These are phyloP conservation scores for Brachycybe producta DNA, from an alignment of 2,888 invertebrate species.

Conservation along the genomic window DNA sequence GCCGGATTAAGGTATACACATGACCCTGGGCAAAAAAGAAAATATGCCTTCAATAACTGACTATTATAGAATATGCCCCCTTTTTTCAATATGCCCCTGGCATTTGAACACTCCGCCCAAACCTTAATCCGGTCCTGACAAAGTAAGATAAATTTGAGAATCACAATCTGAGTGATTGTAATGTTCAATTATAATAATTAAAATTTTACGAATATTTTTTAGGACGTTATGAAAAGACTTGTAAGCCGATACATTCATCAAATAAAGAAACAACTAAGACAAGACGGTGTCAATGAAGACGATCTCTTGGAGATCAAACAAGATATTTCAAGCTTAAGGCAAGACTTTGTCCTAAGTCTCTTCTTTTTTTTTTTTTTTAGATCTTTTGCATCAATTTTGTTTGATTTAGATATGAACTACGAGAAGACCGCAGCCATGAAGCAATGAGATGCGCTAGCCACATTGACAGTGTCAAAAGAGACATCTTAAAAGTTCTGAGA, in stretches of 20 bases:
- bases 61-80: no score
- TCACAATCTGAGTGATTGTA: not conserved
- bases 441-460: conserved; percentile 36
- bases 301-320: conserved; percentile 44
- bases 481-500: conserved; percentile 35
- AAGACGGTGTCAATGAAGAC: conserved; percentile 44
- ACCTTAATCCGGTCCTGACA: no score
- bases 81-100: no score
- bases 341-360: not conserved
- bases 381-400: conserved; percentile 4
- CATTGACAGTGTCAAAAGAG: conserved; percentile 38
- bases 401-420: conserved; percentile 37
- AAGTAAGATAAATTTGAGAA: not conserved
- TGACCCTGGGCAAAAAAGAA: no score
- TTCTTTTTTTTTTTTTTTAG: not conserved
- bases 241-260: conserved; percentile 41
- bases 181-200: not conserved
- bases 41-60: no score
- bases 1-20: no score
- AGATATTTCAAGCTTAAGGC: conserved; percentile 42
- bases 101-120: no score
- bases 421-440: conserved; percentile 40
- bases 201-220: conserved; percentile 11
- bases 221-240: conserved; percentile 40
- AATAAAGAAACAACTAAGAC: conserved; percentile 40